Conservation (phyloP, 1,140 invertebrate genomes). For the Hyles vespertilio region DNA sequence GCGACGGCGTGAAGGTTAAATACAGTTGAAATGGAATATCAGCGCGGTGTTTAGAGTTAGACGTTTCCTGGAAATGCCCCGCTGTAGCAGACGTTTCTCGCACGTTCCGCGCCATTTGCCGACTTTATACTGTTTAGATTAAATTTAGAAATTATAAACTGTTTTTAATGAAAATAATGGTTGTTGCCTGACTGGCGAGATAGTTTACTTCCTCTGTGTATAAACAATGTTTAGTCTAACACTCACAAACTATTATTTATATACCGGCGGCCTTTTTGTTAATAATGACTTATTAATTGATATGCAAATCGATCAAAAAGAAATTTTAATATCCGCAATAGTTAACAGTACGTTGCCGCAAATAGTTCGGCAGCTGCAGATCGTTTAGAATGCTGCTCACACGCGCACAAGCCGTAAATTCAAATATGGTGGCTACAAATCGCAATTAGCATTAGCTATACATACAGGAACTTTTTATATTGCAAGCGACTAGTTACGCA, state of each 20-base stretch:
- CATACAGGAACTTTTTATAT: slow-evolving; percentile 40
- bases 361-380: slow-evolving; percentile 44
- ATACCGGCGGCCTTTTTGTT: too few species aligned
- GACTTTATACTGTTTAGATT: slow-evolving; percentile 47
- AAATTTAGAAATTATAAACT: slow-evolving; percentile 16
- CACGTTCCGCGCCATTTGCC: slow-evolving; percentile 43
- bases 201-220: too few species aligned
- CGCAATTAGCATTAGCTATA: slow-evolving; percentile 59
- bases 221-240: too few species aligned
- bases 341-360: slow-evolving; percentile 30
- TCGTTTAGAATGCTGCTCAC: slow-evolving; percentile 48
- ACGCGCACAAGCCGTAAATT: slow-evolving; percentile 52
- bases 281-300: too few species aligned
- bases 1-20: slow-evolving; percentile 57
- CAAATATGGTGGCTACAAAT: slow-evolving; percentile 60
- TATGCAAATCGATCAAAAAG: slow-evolving; percentile 4
- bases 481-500: slow-evolving; percentile 23
- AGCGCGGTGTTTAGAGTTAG: slow-evolving; percentile 32
- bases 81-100: slow-evolving; percentile 38
- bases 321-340: slow-evolving; percentile 39
- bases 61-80: slow-evolving; percentile 50
- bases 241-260: too few species aligned
- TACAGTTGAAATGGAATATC: slow-evolving; percentile 32
- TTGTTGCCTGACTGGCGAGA: too few species aligned
- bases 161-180: neutral